These are phyloP conservation scores for Aradophagus sp. DNA, from an alignment of 1,140 invertebrate genomes.

Conservation along the genomic window DNA sequence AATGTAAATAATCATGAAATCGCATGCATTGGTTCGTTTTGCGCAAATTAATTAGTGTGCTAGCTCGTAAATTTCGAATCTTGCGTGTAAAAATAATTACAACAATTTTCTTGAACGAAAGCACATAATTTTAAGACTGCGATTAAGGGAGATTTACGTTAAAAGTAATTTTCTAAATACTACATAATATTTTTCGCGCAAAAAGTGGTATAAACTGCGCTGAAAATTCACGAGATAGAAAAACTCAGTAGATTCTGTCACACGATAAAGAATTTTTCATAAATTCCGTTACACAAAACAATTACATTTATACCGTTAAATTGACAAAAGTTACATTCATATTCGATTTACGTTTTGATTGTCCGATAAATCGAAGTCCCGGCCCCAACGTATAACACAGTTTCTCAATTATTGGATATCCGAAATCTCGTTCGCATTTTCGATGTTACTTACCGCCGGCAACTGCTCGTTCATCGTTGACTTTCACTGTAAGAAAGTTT, in stretches of 20 bases:
- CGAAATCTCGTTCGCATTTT: conserved; percentile 28
- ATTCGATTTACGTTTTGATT: not conserved
- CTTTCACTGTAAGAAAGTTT: conserved; percentile 31
- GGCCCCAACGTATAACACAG: conserved; percentile 22
- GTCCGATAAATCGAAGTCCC: not conserved
- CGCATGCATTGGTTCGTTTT: not conserved
- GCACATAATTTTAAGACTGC: no score
- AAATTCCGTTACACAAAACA: no score
- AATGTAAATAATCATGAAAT: conserved; percentile 4
- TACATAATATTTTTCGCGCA: no score
- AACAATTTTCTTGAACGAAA: no score
- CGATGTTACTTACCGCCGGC: conserved; percentile 32
- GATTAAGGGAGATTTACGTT: no score
- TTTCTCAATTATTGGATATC: conserved; percentile 43
- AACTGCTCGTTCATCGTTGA: conserved; percentile 31
- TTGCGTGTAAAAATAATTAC: no score
- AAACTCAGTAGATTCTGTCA: no score
- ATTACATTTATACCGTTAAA: no score
- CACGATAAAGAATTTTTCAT: no score
- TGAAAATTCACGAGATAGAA: conserved; percentile 1
- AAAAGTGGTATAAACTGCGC: not conserved
- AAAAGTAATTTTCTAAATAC: no score
- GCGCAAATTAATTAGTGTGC: conserved; percentile 5
- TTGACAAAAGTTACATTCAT: no score
- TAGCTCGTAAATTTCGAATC: conserved; percentile 14